A percentile compares a stretch with the other conserved stretches of the same genome.
These are phyloP conservation scores for Oreotragus oreotragus DNA, from an alignment of 2,113 vertebrate genomes.

Conservation along the genomic window DNA sequence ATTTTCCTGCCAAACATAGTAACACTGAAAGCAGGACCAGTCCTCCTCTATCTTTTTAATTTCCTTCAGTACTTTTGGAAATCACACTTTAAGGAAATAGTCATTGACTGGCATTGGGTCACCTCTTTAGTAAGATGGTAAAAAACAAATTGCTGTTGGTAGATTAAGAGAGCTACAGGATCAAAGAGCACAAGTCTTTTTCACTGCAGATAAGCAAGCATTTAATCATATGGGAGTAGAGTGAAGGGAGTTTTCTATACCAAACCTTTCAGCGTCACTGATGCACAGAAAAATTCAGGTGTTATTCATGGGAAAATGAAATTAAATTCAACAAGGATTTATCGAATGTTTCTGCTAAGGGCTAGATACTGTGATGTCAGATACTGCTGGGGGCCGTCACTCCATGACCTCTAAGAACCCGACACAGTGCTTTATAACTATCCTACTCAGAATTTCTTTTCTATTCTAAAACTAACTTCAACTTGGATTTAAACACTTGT, in stretches of 20 bases:
- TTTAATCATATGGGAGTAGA: background rate
- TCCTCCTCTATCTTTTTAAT: background rate
- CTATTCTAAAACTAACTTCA: constrained; percentile 30
- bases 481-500: background rate
- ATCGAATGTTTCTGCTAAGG: background rate
- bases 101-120: background rate
- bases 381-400: background rate
- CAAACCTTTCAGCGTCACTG: background rate
- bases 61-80: background rate
- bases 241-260: background rate
- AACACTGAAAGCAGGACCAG: background rate
- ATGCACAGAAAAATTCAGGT: background rate
- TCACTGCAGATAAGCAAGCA: background rate
- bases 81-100: background rate
- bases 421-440: background rate
- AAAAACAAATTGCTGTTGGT: background rate
- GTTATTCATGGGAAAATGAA: background rate
- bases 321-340: background rate
- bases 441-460: background rate
- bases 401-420: background rate
- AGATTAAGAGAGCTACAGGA: background rate
- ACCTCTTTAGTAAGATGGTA: background rate
- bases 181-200: background rate
- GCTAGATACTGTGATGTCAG: background rate
- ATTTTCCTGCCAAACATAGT: background rate